Evolutionary conservation across 2,113 vertebrate genomes (phyloP), one percentile per base, ranked within the genome.

Genomic region (Pseudopodoces humilis): DNA sequence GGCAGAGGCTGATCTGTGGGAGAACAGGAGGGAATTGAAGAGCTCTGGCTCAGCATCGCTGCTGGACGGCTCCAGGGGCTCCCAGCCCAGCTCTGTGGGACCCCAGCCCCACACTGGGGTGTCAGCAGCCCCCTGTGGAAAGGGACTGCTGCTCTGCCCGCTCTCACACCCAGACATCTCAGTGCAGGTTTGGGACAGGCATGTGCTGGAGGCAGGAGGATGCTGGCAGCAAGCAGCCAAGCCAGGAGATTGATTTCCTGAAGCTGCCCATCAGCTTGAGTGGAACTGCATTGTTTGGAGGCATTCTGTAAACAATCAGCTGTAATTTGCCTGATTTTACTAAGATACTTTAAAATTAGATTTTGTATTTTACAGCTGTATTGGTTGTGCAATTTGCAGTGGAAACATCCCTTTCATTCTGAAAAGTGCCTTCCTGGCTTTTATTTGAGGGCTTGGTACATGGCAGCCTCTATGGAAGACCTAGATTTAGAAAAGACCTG

Each of bases 21-120:
- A 39, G 13, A 3, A 3, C 9, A 18, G 56, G 25, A 10, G 9
- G 13, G 1, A 20, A 20, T 0, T 30, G 50, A 5, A 13, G 9
- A 19, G 41, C 1, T 6, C 24, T 23, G 76, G 41, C 37, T 64
- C 15, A 3, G 59, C 4, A 1, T 25, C 3, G 3, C 47, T 37
- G 47, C 80, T 16, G 37, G 28, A 2, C 5, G 12, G 50, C 59
- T 7, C 31, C 60, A 20, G 60, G 67, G 44, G 52, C 52, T 52
- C 27, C 68, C 77, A 59, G 77, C 37, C 52, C 37, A 14, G 47
- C 52, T 28, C 59, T 7, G 18, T 14, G 62, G 13, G 22, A 27
- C 46, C 63, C 15, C 0, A 1, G 7, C 13, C 37, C 37, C 63
- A 16, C 1, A 8, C 35, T 21, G 65, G 49, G 23, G 2, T 15